These are phyloP conservation scores for Myodes glareolus DNA, from an alignment of 2,113 vertebrate species.

Conservation along the genomic window DNA sequence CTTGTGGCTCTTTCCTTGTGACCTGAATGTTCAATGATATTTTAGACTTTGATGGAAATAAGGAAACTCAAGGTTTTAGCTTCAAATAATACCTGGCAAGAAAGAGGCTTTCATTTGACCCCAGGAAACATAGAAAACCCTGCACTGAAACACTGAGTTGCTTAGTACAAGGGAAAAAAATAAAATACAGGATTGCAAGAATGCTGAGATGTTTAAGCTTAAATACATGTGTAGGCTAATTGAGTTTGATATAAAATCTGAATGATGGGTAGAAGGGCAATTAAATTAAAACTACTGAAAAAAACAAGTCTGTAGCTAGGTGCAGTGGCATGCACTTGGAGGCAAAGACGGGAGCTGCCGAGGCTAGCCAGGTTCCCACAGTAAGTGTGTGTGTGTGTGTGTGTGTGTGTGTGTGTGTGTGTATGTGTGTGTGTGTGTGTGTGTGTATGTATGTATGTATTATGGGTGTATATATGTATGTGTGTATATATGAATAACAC, in stretches of 20 bases:
- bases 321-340: no score
- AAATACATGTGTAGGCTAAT: background rate
- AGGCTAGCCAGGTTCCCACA: background rate
- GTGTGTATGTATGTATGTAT: background rate
- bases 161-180: background rate
- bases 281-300: background rate
- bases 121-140: background rate
- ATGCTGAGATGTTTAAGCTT: background rate
- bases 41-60: background rate
- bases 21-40: background rate
- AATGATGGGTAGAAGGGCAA: background rate
- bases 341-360: background rate
- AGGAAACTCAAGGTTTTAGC: background rate
- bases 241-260: background rate
- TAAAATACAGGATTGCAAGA: background rate
- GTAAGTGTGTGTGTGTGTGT: background rate
- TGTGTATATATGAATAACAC: background rate
- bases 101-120: background rate
- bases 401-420: background rate
- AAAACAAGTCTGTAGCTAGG: background rate
- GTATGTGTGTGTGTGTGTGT: no score
- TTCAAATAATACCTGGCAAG: background rate
- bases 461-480: rapidly evolving
- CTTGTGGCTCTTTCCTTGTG: background rate
- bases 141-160: background rate